Evolutionary conservation across 2,888 invertebrate genomes (phyloP), one percentile per base, ranked within the genome.

Genomic region (Cylindroiulus punctatus): DNA sequence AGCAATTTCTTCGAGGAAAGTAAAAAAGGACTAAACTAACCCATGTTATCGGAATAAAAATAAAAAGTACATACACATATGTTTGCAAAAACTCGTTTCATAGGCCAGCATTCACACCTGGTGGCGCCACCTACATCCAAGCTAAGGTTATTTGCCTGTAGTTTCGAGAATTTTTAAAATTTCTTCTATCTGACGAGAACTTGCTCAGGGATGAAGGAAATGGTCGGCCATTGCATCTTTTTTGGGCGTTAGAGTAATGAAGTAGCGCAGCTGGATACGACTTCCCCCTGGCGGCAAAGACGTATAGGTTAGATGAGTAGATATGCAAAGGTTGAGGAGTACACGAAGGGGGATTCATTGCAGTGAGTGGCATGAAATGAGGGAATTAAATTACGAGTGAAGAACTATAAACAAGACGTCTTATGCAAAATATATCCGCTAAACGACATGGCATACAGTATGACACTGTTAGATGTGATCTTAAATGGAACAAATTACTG

Each of bases 241-340:
- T 36, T 84, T 84, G 84, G 84, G 84, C 84, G 84, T 84, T 84
- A 57, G 30, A 84, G 47, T 84, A 84, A 84, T 84, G 84, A 84
- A 83, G 84, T 36, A 84, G 32, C 84, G n/a, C 84, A 84, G 84
- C 52, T 32, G 84, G 84, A 84, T 57, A 84, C 52, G 57, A 84
- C 84, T 26, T 32, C 57, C 84, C 57, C 52, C 84, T 84, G 57
- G 83, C 42, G 83, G 76, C 76, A 5, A 76, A 76, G 76, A 76
- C 76, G 76, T 76, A n/a, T n/a, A 76, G 76, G 76, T 76, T 76
- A 76, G 76, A 76, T 76, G 76, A 76, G 76, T 76, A 76, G 76
- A 76, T 76, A 76, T 14, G 76, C 76, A 76, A 76, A 76, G 76
- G 76, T 76, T 76, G 76, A 76, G 76, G 76, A 30, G 76, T 30